phyloP scores from a whole-genome alignment of 2,797 vertebrate species.

The Huso huso region DNA sequence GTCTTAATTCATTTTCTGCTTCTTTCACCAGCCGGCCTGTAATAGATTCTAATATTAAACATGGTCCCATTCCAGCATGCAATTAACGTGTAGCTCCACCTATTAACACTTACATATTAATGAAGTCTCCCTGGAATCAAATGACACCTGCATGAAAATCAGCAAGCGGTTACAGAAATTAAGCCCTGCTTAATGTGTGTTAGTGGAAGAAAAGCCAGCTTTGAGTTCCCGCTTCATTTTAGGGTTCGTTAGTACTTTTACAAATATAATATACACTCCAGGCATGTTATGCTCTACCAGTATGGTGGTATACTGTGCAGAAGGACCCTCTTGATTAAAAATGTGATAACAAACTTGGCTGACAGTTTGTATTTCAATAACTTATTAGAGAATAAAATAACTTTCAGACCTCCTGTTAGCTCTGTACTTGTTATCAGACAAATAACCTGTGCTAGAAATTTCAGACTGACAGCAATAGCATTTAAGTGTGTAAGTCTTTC shows the following conservation, averaged over 20 bases:
- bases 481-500: no score
- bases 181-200: slow-evolving; percentile 5
- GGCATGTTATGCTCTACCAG: slow-evolving; percentile 17
- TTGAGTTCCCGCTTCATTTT: slow-evolving; percentile 14
- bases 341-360: no score
- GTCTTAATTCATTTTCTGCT: slow-evolving; percentile 54
- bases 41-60: slow-evolving; percentile 56
- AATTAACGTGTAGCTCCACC: slow-evolving; percentile 53
- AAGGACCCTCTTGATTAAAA: no score
- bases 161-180: slow-evolving; percentile 4
- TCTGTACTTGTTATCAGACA: no score
- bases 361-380: no score
- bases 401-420: no score
- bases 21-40: slow-evolving; percentile 42
- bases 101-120: slow-evolving; percentile 59
- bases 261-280: slow-evolving; percentile 1
- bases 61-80: slow-evolving; percentile 43
- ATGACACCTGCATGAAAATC: slow-evolving; percentile 13
- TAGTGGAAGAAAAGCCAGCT: slow-evolving; percentile 12
- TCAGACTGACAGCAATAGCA: no score
- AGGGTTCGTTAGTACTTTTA: slow-evolving; percentile 12
- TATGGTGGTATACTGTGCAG: slow-evolving; percentile 20
- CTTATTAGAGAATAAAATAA: no score
- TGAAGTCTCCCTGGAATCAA: slow-evolving; percentile 34
- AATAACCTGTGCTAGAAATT: no score